Percentiles rank a stretch among this genome's conserved stretches.
Conservation (phyloP, 2,888 invertebrate species). For the Phyto melanocephala region DNA sequence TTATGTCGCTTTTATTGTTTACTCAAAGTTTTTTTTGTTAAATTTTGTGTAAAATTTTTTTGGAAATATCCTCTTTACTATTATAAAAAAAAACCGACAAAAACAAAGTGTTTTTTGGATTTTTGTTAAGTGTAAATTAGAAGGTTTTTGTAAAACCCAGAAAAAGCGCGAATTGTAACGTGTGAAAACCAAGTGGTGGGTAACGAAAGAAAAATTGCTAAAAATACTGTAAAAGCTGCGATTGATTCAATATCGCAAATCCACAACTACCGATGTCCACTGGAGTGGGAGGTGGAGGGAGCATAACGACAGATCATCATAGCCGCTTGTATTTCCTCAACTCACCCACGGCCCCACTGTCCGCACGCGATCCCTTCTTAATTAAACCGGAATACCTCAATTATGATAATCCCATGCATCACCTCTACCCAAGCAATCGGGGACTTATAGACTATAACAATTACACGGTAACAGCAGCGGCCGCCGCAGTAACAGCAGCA, state of each 20-base stretch:
- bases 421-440: conserved; percentile 74
- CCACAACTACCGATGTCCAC: conserved; percentile 75
- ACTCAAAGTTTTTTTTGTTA: conserved; percentile 72
- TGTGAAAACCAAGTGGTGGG: conserved; percentile 40
- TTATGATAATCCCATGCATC: conserved; percentile 77
- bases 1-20: conserved; percentile 78
- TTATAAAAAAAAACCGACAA: conserved; percentile 33
- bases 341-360: conserved; percentile 74
- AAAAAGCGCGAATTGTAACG: conserved; percentile 53
- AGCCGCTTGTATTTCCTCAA: conserved; percentile 76
- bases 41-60: conserved; percentile 65
- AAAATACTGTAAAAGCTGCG: conserved; percentile 54
- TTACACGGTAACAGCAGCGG: conserved; percentile 71
- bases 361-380: conserved; percentile 75
- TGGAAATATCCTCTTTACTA: conserved; percentile 50
- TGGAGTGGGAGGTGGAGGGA: conserved; percentile 77
- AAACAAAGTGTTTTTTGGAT: conserved; percentile 45
- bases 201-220: conserved; percentile 47
- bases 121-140: conserved; percentile 37
- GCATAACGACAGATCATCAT: conserved; percentile 77
- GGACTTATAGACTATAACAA: conserved; percentile 75
- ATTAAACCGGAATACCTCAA: conserved; percentile 77
- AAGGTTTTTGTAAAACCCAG: conserved; percentile 39
- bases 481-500: conserved; percentile 70
- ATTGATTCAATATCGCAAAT: conserved; percentile 69